phyloP scores from a whole-genome alignment of 1,140 invertebrate genomes.

The Battus philenor region DNA sequence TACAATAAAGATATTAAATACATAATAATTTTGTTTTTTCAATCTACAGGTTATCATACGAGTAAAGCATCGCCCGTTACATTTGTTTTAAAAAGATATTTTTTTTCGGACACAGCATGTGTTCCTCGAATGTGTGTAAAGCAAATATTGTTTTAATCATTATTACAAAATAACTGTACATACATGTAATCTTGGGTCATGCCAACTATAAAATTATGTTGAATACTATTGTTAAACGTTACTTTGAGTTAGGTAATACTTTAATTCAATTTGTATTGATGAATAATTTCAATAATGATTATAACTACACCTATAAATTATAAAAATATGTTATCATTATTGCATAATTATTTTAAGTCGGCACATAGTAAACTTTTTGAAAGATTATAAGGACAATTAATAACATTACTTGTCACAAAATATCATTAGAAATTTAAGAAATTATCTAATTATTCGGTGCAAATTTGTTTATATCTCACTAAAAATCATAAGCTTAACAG shows the following conservation, averaged over 20 bases:
- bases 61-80: slow-evolving; percentile 2
- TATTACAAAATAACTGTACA: background rate
- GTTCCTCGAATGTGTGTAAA: background rate
- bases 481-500: too few species aligned
- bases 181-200: background rate
- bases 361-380: too few species aligned
- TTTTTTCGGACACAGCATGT: background rate
- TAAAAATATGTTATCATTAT: too few species aligned
- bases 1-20: slow-evolving; percentile 5
- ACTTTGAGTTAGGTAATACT: background rate
- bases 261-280: background rate
- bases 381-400: too few species aligned
- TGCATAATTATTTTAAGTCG: too few species aligned
- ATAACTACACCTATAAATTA: background rate
- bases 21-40: slow-evolving; percentile 6
- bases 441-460: too few species aligned
- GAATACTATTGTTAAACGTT: background rate
- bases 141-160: background rate
- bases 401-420: too few species aligned
- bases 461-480: too few species aligned
- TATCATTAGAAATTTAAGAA: too few species aligned
- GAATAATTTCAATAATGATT: background rate
- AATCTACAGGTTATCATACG: slow-evolving; percentile 13
- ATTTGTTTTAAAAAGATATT: too few species aligned
- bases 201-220: background rate